Conservation (phyloP, 2,113 vertebrate species). For the Empidonax traillii region DNA sequence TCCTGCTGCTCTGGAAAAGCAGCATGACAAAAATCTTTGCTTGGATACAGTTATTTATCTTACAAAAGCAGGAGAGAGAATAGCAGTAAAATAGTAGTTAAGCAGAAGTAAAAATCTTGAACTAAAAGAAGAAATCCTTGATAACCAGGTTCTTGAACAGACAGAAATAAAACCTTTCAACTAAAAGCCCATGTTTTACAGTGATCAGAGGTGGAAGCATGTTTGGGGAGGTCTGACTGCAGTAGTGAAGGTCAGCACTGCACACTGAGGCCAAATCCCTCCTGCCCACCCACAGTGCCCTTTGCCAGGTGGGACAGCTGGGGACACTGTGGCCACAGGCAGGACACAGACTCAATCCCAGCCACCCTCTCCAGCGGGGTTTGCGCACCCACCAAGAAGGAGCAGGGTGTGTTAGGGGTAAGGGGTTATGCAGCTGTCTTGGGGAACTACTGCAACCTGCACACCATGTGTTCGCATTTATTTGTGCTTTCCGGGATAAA, state of each 20-base stretch:
- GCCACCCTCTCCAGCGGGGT: neutral
- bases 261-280: neutral
- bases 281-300: rapidly evolving
- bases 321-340: neutral
- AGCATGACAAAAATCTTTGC: neutral
- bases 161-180: neutral
- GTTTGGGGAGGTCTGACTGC: neutral
- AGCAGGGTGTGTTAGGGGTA: neutral
- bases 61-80: neutral
- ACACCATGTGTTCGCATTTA: neutral
- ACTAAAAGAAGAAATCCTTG: neutral
- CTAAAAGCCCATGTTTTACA: neutral
- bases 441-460: neutral
- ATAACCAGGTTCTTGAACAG: neutral
- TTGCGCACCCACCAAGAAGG: neutral
- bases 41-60: rapidly evolving
- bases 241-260: neutral
- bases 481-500: neutral
- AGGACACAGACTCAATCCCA: neutral
- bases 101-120: neutral
- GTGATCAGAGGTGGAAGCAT: neutral
- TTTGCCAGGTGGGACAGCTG: neutral
- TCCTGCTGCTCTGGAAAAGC: neutral
- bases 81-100: neutral
- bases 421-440: rapidly evolving